Base-by-base conservation (phyloP, 1,140 invertebrate genomes). In the Aphidius ervi region DNA sequence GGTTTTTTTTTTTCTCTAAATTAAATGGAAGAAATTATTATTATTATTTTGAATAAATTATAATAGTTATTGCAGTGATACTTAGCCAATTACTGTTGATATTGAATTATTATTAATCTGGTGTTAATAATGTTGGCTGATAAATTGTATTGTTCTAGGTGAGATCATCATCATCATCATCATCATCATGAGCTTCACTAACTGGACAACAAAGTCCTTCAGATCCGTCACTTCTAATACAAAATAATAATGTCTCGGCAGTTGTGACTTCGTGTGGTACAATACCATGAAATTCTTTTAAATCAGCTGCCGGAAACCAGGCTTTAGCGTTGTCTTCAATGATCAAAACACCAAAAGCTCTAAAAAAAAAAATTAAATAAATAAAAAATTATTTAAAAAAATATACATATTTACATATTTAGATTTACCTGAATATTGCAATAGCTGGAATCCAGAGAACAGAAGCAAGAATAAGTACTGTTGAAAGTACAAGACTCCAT, bases 281-380 rank as follows among this genome's bases (percentile, higher is more conserved):
- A 55, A 96, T 90, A 53, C 90, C 89, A 68, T 95, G 90, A 71
- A 92, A 94, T 70, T 95, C 92, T 66, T 90, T 88, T 1, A 96
- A 80, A 66, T 96, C 93, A 10, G 90, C 87, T 1, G 88, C 88
- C 0, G 93, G 93, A 72, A 95, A 96, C 93, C 93, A 95, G 9
- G 92, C 91, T 61, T 93, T 90, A 72, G 93, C 91, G 56, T 93
- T 90, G 67, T 94, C 91, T n/a, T 93, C 90, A 46, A 95, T 87
- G 43, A 95, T 86, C 8, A 87, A 83, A 62, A 91, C 84, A 47
- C 90, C 89, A 63, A 88, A 88, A 41, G 86, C 82, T 80, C 91
- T 92, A 70, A 16, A 71, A 72, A 59, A 31, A 46, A 3, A 57
- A 47, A 62, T 41, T n/a, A 23, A 39, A 16, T 8, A 41, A 40